Conservation (phyloP, 2,113 vertebrate species). For the Isichthys henryi region DNA sequence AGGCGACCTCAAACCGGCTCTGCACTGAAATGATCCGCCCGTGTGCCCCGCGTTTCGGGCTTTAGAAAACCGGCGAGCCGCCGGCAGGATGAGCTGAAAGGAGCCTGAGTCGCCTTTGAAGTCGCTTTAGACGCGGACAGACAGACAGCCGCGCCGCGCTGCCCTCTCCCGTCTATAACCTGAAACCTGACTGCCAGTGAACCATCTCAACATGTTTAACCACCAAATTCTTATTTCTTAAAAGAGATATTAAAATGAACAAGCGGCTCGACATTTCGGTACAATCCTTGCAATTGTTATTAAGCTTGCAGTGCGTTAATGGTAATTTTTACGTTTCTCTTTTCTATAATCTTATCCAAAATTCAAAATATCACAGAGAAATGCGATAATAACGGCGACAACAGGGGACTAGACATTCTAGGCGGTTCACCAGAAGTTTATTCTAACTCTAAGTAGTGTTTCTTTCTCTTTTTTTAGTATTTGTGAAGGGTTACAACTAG, state of each 20-base stretch:
- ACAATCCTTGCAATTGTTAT: background rate
- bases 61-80: background rate
- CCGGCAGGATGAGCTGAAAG: background rate
- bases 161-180: background rate
- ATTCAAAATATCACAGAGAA: background rate
- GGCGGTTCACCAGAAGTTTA: background rate
- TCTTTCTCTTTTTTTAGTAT: background rate
- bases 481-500: background rate
- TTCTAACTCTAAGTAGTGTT: background rate
- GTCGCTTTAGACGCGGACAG: background rate
- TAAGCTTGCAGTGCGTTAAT: background rate
- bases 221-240: background rate
- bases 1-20: background rate
- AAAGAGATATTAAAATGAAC: background rate
- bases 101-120: background rate
- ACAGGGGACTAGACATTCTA: background rate
- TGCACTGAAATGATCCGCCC: too few relatives aligned
- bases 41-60: background rate
- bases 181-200: background rate
- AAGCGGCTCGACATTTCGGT: background rate
- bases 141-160: background rate
- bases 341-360: background rate
- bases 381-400: background rate
- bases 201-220: background rate
- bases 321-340: background rate